Evolutionary conservation across 2,888 invertebrate genomes (phyloP).

Genomic region (Melipona beecheii): DNA sequence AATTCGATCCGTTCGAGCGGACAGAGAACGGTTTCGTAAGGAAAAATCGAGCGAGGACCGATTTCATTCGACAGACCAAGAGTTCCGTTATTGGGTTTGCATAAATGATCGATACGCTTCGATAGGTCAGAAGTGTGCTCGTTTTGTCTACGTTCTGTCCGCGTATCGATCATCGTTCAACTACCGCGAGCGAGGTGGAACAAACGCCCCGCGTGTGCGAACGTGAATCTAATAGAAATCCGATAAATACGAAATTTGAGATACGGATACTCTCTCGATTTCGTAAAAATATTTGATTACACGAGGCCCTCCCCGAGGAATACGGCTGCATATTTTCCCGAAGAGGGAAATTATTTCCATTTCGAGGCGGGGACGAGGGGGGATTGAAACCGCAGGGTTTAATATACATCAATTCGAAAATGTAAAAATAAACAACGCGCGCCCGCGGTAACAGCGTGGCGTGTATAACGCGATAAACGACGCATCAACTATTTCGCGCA

Average conservation of each 20-base stretch:
- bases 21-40: neutral
- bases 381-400: constrained; percentile 11
- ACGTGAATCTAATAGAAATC: constrained; percentile 20
- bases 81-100: constrained; percentile 32
- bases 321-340: neutral
- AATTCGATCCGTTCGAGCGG: neutral
- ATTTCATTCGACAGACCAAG: constrained; percentile 7
- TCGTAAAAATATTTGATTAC: neutral
- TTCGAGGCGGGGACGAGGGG: neutral
- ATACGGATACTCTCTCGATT: neutral
- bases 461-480: constrained; percentile 15
- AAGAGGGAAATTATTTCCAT: neutral
- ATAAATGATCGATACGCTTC: constrained; percentile 45
- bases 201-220: constrained; percentile 1
- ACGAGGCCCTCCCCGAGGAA: neutral
- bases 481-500: constrained; percentile 32
- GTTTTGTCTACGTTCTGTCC: constrained; percentile 38
- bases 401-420: constrained; percentile 1
- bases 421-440: constrained; percentile 9
- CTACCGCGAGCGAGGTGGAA: constrained; percentile 22
- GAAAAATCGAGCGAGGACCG: neutral
- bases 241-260: constrained; percentile 6
- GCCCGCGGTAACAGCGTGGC: neutral
- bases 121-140: constrained; percentile 39
- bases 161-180: constrained; percentile 42